These are phyloP conservation scores for Perca flavescens DNA, from an alignment of 2,113 vertebrate species.

Conservation along the genomic window DNA sequence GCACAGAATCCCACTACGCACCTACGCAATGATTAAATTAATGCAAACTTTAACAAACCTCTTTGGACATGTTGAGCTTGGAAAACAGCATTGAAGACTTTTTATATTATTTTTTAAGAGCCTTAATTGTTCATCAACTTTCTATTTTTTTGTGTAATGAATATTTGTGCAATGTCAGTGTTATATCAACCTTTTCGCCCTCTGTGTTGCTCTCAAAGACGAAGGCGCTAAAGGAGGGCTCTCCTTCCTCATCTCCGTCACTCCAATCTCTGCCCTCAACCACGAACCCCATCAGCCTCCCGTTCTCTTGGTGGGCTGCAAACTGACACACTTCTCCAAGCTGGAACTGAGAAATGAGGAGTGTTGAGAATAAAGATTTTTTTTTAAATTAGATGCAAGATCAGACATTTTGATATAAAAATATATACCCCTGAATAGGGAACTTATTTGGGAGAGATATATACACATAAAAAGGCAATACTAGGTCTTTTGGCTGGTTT, in stretches of 20 bases:
- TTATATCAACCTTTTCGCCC: conserved; percentile 91
- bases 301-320: conserved; percentile 96
- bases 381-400: not conserved
- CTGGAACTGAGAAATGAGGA: conserved; percentile 87
- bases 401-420: no score
- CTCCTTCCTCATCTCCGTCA: conserved; percentile 80
- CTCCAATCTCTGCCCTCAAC: conserved; percentile 85
- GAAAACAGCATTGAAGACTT: no score
- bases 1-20: no score
- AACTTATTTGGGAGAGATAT: no score
- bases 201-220: conserved; percentile 98
- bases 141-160: no score
- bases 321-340: conserved; percentile 91
- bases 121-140: no score
- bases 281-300: conserved; percentile 93
- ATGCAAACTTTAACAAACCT: no score
- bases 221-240: conserved; percentile 88
- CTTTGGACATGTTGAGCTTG: no score
- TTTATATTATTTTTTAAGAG: no score
- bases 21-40: no score
- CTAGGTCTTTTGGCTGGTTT: not conserved
- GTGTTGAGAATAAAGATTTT: not conserved
- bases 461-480: not conserved
- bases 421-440: not conserved
- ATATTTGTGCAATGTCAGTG: fast-evolving